Percentiles rank a stretch among this genome's conserved stretches.
These are phyloP conservation scores for Nannoperca obscura DNA, from an alignment of 2,797 vertebrate genomes.

Conservation along the genomic window DNA sequence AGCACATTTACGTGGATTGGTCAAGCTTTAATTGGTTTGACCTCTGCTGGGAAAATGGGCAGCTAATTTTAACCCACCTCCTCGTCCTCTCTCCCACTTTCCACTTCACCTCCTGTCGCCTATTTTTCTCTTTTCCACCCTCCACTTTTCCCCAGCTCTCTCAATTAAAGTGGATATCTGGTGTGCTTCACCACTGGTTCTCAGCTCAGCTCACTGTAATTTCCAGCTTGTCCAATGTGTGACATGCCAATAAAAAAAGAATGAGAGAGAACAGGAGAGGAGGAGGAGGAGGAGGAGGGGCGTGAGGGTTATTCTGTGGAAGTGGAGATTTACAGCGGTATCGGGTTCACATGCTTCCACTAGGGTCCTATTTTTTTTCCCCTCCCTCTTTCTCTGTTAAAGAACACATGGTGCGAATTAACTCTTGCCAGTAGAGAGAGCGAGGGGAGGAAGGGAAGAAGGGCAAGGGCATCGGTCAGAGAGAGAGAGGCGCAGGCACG, in stretches of 20 bases:
- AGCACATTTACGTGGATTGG: conserved; percentile 77
- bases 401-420: conserved; percentile 88
- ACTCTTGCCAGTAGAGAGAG: conserved; percentile 71
- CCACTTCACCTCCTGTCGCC: conserved; percentile 42
- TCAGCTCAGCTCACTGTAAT: conserved; percentile 75
- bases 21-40: conserved; percentile 83
- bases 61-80: conserved; percentile 69
- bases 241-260: conserved; percentile 85
- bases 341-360: conserved; percentile 83
- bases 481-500: conserved; percentile 60
- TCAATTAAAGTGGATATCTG: conserved; percentile 74
- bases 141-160: conserved; percentile 44
- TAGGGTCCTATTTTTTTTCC: conserved; percentile 33
- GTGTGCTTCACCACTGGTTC: conserved; percentile 69
- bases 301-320: conserved; percentile 64
- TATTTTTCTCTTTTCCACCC: conserved; percentile 18
- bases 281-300: conserved; percentile 42
- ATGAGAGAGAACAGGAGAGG: conserved; percentile 65
- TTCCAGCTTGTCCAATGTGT: conserved; percentile 84
- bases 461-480: conserved; percentile 61
- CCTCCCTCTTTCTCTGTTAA: conserved; percentile 66
- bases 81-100: conserved; percentile 48
- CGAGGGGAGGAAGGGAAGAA: conserved; percentile 58
- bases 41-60: conserved; percentile 74
- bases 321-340: conserved; percentile 85